Conservation (phyloP, 1,140 invertebrate genomes). For the Nymphalis io region DNA sequence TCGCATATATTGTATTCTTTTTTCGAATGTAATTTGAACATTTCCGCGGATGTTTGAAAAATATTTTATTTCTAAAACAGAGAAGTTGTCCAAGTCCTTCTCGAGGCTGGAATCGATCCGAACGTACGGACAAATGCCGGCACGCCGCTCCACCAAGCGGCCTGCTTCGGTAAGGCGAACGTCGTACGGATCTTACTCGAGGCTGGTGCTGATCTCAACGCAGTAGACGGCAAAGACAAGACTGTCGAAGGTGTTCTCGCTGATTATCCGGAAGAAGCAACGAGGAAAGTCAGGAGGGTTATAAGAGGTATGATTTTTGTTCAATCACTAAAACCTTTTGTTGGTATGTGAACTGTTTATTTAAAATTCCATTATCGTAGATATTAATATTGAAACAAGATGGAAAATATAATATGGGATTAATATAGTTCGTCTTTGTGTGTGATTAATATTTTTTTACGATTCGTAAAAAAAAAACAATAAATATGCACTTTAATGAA, state of each 20-base stretch:
- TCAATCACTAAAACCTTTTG: too few species aligned
- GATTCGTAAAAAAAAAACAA: too few species aligned
- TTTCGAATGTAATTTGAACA: too few species aligned
- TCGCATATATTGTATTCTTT: too few species aligned
- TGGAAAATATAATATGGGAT: too few species aligned
- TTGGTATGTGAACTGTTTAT: too few species aligned
- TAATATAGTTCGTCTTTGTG: too few species aligned
- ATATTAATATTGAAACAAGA: too few species aligned
- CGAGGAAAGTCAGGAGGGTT: conserved; percentile 90
- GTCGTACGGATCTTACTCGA: conserved; percentile 92
- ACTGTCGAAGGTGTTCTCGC: conserved; percentile 94
- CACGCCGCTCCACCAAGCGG: conserved; percentile 96
- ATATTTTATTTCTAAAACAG: conserved; percentile 69
- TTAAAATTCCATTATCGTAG: too few species aligned
- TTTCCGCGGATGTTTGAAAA: not conserved
- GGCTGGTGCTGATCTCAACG: conserved; percentile 90
- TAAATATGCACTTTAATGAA: too few species aligned
- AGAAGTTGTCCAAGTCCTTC: conserved; percentile 90
- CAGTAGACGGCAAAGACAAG: conserved; percentile 88
- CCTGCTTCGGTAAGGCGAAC: conserved; percentile 95
- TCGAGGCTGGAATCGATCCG: conserved; percentile 93
- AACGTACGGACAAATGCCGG: conserved; percentile 94
- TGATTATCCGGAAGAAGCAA: conserved; percentile 94
- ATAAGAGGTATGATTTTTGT: conserved; percentile 86
- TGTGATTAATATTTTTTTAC: too few species aligned